Conservation (phyloP, 1,140 invertebrate species). For the Ridgeia piscesae region DNA sequence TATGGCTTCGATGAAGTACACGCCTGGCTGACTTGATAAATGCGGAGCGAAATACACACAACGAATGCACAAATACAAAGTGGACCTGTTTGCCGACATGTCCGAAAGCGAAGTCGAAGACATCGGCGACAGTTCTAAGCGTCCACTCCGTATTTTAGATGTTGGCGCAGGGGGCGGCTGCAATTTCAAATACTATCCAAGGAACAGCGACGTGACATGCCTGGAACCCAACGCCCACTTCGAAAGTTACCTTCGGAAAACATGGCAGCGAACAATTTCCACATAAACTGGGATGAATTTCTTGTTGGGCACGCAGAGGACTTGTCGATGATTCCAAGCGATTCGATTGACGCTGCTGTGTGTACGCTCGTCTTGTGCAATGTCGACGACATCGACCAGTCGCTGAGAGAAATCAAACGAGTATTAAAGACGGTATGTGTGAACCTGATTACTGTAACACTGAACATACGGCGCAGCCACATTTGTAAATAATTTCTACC, state of each 20-base stretch:
- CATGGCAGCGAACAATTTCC: neutral
- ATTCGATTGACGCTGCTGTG: conserved; percentile 50
- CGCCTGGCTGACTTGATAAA: neutral
- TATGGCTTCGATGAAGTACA: neutral
- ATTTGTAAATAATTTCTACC: too few relatives aligned
- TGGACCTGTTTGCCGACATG: neutral
- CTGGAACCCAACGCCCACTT: conserved; percentile 39
- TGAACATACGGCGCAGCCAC: too few relatives aligned
- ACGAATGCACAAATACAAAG: neutral
- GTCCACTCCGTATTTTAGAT: conserved; percentile 38
- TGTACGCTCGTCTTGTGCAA: conserved; percentile 51
- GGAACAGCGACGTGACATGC: conserved; percentile 32
- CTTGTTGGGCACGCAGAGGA: conserved; percentile 47
- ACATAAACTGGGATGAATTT: conserved; percentile 30
- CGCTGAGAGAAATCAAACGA: conserved; percentile 46
- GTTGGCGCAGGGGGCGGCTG: conserved; percentile 43
- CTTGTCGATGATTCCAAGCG: conserved; percentile 42
- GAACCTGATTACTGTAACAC: neutral
- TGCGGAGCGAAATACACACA: neutral
- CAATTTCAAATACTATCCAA: conserved; percentile 45
- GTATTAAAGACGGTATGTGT: conserved; percentile 45
- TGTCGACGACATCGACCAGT: conserved; percentile 38
- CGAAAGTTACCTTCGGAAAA: conserved; percentile 30
- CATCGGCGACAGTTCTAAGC: neutral
- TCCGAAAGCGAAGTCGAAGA: neutral